Evolutionary conservation across 2,797 vertebrate genomes (phyloP).

Genomic region (Alauda arvensis): DNA sequence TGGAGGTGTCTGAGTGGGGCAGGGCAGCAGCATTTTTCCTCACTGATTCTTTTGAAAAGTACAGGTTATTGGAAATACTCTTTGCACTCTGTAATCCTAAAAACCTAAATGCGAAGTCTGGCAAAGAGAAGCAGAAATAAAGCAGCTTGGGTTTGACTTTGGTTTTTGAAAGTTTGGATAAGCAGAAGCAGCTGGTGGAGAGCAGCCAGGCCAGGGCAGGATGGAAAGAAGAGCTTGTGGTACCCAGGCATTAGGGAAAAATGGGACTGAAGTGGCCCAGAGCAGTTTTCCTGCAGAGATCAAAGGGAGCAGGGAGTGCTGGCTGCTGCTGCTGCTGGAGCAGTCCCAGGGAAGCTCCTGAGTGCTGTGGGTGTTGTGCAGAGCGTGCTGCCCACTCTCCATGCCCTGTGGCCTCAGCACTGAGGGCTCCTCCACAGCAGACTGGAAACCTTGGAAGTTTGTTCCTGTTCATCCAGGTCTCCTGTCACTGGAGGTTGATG

Average conservation of each 20-base stretch:
- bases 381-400: not conserved
- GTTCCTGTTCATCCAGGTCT: not conserved
- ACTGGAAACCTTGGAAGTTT: not conserved
- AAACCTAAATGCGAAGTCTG: not conserved
- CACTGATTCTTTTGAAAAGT: not conserved
- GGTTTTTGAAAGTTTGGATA: not conserved
- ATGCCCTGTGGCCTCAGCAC: not conserved
- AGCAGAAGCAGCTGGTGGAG: not conserved
- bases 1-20: not conserved
- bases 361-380: not conserved
- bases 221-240: not conserved
- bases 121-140: not conserved
- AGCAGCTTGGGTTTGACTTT: not conserved
- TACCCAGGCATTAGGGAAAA: not conserved
- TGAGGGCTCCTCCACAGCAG: not conserved
- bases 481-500: not conserved
- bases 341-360: accelerated
- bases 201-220: not conserved
- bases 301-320: not conserved
- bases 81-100: not conserved
- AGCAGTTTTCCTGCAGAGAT: not conserved
- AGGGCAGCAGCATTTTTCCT: not conserved
- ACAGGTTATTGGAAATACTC: not conserved
- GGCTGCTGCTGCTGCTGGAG: not conserved
- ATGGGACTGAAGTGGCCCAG: not conserved